A percentile compares a stretch with the other conserved stretches of the same genome.
phyloP scores from a whole-genome alignment of 2,797 vertebrate species.

The Phylloscopus collybita region DNA sequence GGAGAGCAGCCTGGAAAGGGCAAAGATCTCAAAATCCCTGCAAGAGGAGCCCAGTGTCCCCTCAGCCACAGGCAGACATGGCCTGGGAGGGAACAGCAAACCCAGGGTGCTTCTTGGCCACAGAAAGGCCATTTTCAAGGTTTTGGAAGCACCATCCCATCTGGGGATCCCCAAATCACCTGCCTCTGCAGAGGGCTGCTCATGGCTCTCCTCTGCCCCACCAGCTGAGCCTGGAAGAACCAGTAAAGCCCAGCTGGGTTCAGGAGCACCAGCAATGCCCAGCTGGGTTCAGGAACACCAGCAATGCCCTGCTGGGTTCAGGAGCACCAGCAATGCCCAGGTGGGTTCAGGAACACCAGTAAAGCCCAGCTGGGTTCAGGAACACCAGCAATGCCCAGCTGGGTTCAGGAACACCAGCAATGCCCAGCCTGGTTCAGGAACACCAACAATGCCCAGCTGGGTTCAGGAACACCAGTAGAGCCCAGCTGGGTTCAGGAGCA shows the following conservation, averaged over 20 bases:
- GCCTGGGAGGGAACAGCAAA: background rate
- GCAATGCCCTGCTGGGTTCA: background rate
- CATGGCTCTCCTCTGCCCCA: background rate
- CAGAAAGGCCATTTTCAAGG: background rate
- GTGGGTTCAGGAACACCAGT: background rate
- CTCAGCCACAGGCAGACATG: background rate
- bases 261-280: background rate
- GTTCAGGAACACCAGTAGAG: background rate
- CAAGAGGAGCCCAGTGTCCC: rapidly evolving
- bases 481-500: background rate
- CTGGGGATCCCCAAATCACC: background rate
- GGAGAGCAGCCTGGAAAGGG: background rate
- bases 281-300: background rate
- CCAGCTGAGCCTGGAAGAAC: background rate
- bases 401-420: background rate
- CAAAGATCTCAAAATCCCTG: background rate
- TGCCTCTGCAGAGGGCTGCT: background rate
- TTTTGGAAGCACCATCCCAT: background rate
- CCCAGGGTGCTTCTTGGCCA: background rate
- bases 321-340: background rate
- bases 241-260: background rate
- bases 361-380: background rate
- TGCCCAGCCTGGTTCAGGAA: background rate
- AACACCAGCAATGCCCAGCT: background rate
- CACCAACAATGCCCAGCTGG: background rate